phyloP scores from a whole-genome alignment of 1,140 invertebrate species.

The Galleria mellonella region DNA sequence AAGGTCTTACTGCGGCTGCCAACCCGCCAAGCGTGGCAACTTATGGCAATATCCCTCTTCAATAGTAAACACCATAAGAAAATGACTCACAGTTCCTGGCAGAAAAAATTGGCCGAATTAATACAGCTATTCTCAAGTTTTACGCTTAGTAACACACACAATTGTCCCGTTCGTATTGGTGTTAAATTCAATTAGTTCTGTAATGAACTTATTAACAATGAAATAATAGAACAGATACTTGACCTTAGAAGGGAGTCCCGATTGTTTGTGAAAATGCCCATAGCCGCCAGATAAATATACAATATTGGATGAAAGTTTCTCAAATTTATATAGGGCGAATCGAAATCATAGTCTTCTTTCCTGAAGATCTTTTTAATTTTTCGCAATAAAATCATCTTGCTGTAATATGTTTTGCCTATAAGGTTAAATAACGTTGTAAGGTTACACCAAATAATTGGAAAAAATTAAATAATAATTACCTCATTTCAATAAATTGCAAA shows the following conservation, averaged over 20 bases:
- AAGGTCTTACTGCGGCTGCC: background rate
- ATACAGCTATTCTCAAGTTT: too few species aligned
- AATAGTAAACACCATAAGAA: too few species aligned
- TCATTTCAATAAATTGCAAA: background rate
- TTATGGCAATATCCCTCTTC: too few species aligned
- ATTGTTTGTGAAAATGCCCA: slow-evolving; percentile 46
- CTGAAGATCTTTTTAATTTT: slow-evolving; percentile 14
- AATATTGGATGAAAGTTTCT: slow-evolving; percentile 42
- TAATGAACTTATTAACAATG: background rate
- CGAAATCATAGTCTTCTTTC: slow-evolving; percentile 27
- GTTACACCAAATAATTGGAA: background rate
- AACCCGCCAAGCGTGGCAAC: too few species aligned
- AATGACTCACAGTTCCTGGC: too few species aligned
- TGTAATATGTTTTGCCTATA: background rate
- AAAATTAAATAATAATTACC: background rate
- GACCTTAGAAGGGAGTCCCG: slow-evolving; percentile 26
- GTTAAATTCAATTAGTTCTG: too few species aligned
- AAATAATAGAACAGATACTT: background rate
- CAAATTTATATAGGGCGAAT: slow-evolving; percentile 17
- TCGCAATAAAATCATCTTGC: slow-evolving; percentile 2
- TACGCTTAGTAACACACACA: background rate
- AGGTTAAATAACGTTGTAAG: background rate
- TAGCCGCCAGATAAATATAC: slow-evolving; percentile 19
- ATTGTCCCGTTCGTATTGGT: too few species aligned
- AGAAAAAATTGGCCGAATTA: background rate